Evolutionary conservation across 2,797 vertebrate species (phyloP).

Genomic region (Falco berigora): DNA sequence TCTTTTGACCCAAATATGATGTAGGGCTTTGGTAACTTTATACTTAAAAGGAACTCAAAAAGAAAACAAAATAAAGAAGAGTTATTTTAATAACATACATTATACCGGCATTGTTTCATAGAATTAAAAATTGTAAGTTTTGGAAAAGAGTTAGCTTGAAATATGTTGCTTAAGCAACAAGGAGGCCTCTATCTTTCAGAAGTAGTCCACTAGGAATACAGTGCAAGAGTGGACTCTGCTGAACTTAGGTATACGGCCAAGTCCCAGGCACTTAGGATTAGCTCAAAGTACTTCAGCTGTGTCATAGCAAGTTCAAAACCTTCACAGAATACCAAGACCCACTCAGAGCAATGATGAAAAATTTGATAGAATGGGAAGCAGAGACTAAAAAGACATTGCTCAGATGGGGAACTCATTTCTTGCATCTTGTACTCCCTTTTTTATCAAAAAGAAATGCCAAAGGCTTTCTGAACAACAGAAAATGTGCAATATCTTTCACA

Average conservation of each 20-base stretch:
- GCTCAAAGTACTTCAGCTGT: background rate
- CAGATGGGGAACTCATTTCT: background rate
- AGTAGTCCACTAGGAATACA: background rate
- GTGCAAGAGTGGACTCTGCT: background rate
- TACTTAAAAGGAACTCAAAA: slow-evolving; percentile 2
- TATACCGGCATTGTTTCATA: background rate
- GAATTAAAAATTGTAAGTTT: slow-evolving; percentile 21
- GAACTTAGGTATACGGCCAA: background rate
- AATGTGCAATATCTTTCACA: slow-evolving; percentile 11
- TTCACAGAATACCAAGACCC: background rate
- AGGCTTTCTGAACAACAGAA: slow-evolving; percentile 5
- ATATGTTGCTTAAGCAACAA: background rate
- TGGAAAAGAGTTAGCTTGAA: background rate
- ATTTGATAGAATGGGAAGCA: background rate
- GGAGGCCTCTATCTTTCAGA: background rate
- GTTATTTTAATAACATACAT: slow-evolving; percentile 11
- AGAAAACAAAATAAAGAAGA: slow-evolving; percentile 18
- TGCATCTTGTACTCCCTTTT: background rate
- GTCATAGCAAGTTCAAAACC: slow-evolving; percentile 1
- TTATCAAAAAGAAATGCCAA: background rate
- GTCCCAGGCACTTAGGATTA: background rate
- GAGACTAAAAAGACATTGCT: background rate
- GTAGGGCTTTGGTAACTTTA: slow-evolving; percentile 1
- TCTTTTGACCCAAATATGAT: slow-evolving; percentile 3
- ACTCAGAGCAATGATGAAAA: background rate